A percentile compares a stretch with the other conserved stretches of the same genome.
Evolutionary conservation across 30 jellyfish, hydroid and myxozoan genomes (phyloP).

Genomic region (Cassiopea xamachana): DNA sequence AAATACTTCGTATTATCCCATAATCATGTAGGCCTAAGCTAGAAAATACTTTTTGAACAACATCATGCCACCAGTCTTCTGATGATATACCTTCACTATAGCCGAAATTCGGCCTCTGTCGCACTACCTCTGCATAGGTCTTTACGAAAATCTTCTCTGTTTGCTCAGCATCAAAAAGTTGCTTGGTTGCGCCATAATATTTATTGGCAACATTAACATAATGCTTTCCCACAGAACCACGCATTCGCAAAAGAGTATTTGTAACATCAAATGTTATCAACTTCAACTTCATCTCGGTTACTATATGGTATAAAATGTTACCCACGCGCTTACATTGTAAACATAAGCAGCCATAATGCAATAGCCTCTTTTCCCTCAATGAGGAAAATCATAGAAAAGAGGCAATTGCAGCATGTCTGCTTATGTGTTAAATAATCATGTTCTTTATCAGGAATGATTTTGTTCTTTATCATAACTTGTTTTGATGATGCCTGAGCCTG

Average conservation of each 20-base stretch:
- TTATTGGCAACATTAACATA: conserved; percentile 65
- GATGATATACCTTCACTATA: conserved; percentile 31
- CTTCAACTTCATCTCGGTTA: conserved; percentile 20
- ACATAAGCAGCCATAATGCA: neutral
- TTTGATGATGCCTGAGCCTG: no score
- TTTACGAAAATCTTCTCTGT: conserved; percentile 27
- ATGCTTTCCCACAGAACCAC: conserved; percentile 64
- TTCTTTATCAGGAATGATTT: no score
- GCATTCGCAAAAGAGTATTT: conserved; percentile 50
- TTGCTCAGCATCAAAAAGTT: conserved; percentile 9
- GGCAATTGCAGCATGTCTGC: no score
- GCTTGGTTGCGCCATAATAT: conserved; percentile 59
- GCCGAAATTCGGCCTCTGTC: conserved; percentile 59
- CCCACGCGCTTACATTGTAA: neutral
- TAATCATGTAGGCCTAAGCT: conserved; percentile 61
- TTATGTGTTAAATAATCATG: no score
- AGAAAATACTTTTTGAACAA: conserved; percentile 51
- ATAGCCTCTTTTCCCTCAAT: neutral
- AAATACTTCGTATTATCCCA: conserved; percentile 36
- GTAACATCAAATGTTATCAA: conserved; percentile 63
- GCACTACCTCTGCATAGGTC: conserved; percentile 36
- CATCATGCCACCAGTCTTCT: conserved; percentile 72
- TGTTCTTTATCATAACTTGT: no score
- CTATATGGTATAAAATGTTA: neutral
- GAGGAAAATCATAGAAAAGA: neutral